Conservation (phyloP, 1,140 invertebrate species). For the Polyergus mexicanus region DNA sequence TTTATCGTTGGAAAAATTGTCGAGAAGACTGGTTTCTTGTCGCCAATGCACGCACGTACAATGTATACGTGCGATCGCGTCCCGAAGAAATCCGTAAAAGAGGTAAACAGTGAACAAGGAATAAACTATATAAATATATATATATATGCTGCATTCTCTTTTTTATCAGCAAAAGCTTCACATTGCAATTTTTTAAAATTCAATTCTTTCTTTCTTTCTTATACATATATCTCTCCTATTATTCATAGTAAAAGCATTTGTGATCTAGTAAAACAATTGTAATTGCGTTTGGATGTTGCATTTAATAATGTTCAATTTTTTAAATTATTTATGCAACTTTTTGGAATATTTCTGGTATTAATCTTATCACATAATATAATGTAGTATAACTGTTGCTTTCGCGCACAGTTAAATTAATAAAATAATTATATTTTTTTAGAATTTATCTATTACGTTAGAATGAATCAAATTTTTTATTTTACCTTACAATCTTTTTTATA, state of each 20-base stretch:
- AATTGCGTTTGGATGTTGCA: too few relatives aligned
- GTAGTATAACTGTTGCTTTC: too few relatives aligned
- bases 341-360: too few relatives aligned
- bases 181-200: not conserved
- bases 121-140: not conserved
- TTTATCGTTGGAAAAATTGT: constrained; percentile 78
- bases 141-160: not conserved
- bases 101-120: not conserved
- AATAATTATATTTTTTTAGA: too few relatives aligned
- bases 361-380: too few relatives aligned
- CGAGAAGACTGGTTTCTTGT: constrained; percentile 79
- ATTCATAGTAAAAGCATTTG: not conserved
- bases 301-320: not conserved
- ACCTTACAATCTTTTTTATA: not conserved
- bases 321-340: not conserved
- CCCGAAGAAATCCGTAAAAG: constrained; percentile 45
- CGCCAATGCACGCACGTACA: constrained; percentile 70
- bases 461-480: not conserved
- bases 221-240: not conserved
- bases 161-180: constrained; percentile 14
- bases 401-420: too few relatives aligned
- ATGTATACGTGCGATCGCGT: constrained; percentile 56
- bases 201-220: not conserved
- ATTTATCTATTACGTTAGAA: not conserved
- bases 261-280: not conserved